phyloP scores from a whole-genome alignment of 2,113 vertebrate species.

The Rhipidura dahli region DNA sequence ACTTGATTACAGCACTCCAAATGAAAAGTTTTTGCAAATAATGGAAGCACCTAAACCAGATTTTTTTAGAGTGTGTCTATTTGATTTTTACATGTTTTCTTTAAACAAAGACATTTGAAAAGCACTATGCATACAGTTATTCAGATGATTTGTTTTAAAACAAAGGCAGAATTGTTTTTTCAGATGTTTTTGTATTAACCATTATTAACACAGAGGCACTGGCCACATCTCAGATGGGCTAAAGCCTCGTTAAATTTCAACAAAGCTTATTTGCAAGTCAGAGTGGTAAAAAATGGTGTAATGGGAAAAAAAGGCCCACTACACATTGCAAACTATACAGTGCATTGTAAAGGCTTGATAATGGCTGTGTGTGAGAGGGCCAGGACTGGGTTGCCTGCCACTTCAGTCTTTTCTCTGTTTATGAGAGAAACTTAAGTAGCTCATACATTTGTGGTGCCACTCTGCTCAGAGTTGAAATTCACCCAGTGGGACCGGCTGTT shows the following conservation, averaged over 20 bases:
- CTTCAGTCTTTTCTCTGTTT: constrained; percentile 7
- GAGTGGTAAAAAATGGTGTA: neutral
- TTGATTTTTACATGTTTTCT: neutral
- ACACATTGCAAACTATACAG: neutral
- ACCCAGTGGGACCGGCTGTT: neutral
- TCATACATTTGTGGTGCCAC: neutral
- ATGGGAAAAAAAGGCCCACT: neutral
- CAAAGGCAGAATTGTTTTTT: neutral
- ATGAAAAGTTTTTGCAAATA: constrained; percentile 1
- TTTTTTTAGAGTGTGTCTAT: neutral
- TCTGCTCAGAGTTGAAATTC: neutral
- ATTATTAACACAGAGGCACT: neutral
- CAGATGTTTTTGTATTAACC: neutral
- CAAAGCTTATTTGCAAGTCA: neutral
- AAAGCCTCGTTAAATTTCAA: neutral
- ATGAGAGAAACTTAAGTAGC: neutral
- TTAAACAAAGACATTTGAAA: neutral
- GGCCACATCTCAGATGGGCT: neutral
- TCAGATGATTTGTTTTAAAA: neutral
- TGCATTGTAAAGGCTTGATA: neutral
- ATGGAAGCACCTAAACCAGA: neutral
- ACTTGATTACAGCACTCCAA: constrained; percentile 29
- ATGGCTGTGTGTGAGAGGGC: neutral
- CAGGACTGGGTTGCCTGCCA: neutral
- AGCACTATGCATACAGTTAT: neutral